phyloP scores from a whole-genome alignment of 2,113 vertebrate species.

The Zonotrichia leucophrys region DNA sequence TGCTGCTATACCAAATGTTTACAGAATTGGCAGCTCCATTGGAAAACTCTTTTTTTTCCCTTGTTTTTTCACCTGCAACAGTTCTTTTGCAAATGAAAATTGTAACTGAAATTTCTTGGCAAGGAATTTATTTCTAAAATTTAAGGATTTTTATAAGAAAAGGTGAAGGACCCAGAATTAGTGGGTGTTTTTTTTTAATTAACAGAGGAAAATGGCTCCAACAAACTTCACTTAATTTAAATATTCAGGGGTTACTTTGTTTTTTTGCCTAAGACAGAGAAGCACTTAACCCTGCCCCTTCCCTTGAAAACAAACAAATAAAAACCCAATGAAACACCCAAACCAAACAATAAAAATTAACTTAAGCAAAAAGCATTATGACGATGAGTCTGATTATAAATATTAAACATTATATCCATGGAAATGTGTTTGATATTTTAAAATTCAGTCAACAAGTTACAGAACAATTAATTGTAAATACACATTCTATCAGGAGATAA shows the following conservation, averaged over 20 bases:
- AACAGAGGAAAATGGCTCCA: neutral
- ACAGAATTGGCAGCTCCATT: neutral
- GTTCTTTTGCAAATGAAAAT: neutral
- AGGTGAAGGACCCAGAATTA: neutral
- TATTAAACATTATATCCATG: neutral
- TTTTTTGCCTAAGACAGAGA: neutral
- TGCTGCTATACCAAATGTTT: neutral
- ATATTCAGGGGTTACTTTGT: rapidly evolving
- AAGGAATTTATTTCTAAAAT: neutral
- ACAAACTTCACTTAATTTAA: neutral
- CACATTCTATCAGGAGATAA: neutral
- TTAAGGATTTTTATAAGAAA: neutral
- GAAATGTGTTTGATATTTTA: neutral
- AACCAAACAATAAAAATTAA: neutral
- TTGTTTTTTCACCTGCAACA: neutral
- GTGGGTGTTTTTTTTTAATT: rapidly evolving
- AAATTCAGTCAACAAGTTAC: neutral
- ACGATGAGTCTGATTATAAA: neutral
- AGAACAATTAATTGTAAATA: neutral
- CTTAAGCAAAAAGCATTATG: neutral
- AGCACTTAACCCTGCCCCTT: neutral
- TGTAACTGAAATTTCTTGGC: neutral
- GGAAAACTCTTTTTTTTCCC: neutral
- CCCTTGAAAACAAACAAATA: neutral
- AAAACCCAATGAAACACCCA: neutral